These are phyloP conservation scores for Sarcophaga rosellei DNA, from an alignment of 2,888 invertebrate genomes.

Conservation along the genomic window DNA sequence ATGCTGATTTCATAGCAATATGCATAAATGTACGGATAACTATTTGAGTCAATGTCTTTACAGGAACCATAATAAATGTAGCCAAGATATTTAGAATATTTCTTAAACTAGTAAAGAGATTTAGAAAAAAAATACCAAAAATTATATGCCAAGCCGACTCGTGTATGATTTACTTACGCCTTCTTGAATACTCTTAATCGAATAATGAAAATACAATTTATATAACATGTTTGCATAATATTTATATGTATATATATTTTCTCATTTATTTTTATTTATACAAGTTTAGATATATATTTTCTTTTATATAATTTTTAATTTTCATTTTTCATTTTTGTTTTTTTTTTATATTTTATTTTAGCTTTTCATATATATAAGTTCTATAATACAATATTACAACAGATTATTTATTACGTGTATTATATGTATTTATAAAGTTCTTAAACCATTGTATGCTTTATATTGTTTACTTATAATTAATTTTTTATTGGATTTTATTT, in stretches of 20 bases:
- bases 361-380: slow-evolving; percentile 23
- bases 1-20: too few species aligned
- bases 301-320: slow-evolving; percentile 10
- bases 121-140: too few species aligned
- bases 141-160: too few species aligned
- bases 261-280: slow-evolving; percentile 33
- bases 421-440: slow-evolving; percentile 56
- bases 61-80: too few species aligned
- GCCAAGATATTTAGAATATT: too few species aligned
- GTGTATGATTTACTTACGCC: too few species aligned
- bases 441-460: slow-evolving; percentile 47
- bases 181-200: too few species aligned
- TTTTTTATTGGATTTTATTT: slow-evolving; percentile 12
- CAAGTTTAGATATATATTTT: slow-evolving; percentile 18
- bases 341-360: slow-evolving; percentile 1
- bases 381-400: slow-evolving; percentile 65
- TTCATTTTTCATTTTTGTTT: too few species aligned
- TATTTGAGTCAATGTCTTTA: too few species aligned
- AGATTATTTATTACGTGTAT: slow-evolving; percentile 62
- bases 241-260: slow-evolving; percentile 45
- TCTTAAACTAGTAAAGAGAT: too few species aligned
- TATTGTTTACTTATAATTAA: slow-evolving; percentile 20
- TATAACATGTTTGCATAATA: slow-evolving; percentile 61
- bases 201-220: neutral
- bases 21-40: too few species aligned